phyloP scores from a whole-genome alignment of 2,888 invertebrate genomes.

The Lasius platythorax region DNA sequence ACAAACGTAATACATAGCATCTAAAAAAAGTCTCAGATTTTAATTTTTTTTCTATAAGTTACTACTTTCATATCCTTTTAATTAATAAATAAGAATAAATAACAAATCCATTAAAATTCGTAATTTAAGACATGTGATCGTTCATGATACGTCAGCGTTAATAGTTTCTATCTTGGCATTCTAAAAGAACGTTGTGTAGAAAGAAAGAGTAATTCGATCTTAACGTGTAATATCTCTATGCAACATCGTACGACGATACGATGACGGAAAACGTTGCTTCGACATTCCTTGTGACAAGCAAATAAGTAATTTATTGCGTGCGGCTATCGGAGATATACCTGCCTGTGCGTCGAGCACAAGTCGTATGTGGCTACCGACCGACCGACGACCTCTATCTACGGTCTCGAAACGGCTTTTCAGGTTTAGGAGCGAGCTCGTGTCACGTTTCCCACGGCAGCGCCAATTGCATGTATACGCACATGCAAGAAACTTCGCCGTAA shows the following conservation, averaged over 20 bases:
- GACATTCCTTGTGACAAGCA: constrained; percentile 65
- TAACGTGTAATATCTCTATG: constrained; percentile 13
- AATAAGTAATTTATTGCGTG: constrained; percentile 73
- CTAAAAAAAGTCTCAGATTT: constrained; percentile 12
- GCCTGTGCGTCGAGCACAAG: background rate
- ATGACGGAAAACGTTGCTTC: constrained; percentile 56
- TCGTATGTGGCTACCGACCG: constrained; percentile 47
- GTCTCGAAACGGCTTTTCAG: constrained; percentile 73
- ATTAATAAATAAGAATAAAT: constrained; percentile 1
- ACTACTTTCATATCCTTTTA: background rate
- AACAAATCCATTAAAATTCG: background rate
- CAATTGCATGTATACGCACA: constrained; percentile 68
- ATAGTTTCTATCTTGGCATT: background rate
- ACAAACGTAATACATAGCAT: background rate
- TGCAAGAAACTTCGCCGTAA: constrained; percentile 71
- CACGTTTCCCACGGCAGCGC: constrained; percentile 80
- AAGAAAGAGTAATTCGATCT: constrained; percentile 20
- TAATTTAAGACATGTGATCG: background rate
- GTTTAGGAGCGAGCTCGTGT: constrained; percentile 78
- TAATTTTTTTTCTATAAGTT: constrained; percentile 10
- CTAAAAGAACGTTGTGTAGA: background rate
- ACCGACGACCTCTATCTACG: constrained; percentile 67
- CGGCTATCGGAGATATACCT: constrained; percentile 38
- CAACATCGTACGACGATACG: constrained; percentile 47
- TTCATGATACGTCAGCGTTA: background rate